Percentiles rank a stretch among this genome's conserved stretches.
These are phyloP conservation scores for Anolis carolinensis DNA, from an alignment of 2,113 vertebrate species.

Conservation along the genomic window DNA sequence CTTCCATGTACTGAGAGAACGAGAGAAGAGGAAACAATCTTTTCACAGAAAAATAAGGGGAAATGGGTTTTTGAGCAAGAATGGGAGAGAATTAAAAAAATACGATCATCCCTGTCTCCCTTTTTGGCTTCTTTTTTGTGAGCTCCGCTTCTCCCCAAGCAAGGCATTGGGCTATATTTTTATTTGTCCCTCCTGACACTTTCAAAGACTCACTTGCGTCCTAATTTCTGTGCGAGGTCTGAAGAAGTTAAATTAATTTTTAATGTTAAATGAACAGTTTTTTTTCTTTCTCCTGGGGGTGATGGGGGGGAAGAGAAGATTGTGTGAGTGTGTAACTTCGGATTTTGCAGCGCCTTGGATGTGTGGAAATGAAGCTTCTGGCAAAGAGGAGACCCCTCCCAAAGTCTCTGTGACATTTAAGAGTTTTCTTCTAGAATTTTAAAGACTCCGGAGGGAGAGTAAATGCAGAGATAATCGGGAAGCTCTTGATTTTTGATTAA, in stretches of 20 bases:
- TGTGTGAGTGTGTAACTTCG: background rate
- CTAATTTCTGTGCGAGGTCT: slow-evolving; percentile 26
- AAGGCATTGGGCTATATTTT: slow-evolving; percentile 54
- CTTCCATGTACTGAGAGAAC: background rate
- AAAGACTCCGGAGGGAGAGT: background rate
- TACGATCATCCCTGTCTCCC: slow-evolving; percentile 11
- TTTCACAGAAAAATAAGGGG: slow-evolving; percentile 19
- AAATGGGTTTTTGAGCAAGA: slow-evolving; percentile 31
- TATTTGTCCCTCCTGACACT: slow-evolving; percentile 41
- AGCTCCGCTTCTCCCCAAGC: slow-evolving; percentile 41
- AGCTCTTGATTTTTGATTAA: background rate
- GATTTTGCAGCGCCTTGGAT: background rate
- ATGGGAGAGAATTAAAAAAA: slow-evolving; percentile 2
- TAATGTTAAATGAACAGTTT: slow-evolving; percentile 52
- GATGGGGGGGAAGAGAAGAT: background rate
- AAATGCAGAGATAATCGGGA: slow-evolving; percentile 19
- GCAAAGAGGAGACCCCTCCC: background rate
- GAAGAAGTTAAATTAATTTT: slow-evolving; percentile 58
- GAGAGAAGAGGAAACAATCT: background rate
- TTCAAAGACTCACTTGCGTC: slow-evolving; percentile 45
- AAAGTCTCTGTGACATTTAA: background rate
- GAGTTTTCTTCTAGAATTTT: slow-evolving; percentile 11
- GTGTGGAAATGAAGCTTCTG: background rate
- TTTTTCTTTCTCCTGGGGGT: background rate
- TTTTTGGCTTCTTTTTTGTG: background rate